These are phyloP conservation scores for Parapristionchus giblindavisi DNA, from an alignment of 2,888 invertebrate species.

Conservation along the genomic window DNA sequence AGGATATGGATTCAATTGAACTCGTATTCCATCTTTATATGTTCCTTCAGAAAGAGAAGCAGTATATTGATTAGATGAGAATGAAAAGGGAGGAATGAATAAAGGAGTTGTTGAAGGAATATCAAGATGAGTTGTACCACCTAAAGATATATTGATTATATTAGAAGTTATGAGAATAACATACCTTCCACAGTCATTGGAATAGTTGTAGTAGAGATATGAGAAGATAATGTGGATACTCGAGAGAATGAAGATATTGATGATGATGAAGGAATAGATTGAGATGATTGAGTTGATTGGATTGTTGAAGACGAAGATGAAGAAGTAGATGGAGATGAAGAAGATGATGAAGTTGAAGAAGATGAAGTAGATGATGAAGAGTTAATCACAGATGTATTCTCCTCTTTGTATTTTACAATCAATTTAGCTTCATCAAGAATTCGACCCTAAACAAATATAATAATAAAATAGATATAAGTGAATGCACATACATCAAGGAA, in stretches of 20 bases:
- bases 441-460: conserved; percentile 9
- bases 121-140: conserved; percentile 11
- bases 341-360: conserved; percentile 7
- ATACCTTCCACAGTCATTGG: conserved; percentile 3
- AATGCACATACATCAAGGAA: conserved; percentile 13
- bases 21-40: conserved; percentile 10
- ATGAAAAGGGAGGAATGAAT: not conserved
- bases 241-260: not conserved
- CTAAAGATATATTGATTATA: too few species aligned
- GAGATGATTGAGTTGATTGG: not conserved
- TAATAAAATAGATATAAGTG: not conserved
- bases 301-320: not conserved
- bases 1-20: not conserved
- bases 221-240: not conserved
- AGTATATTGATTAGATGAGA: conserved; percentile 3
- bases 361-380: too few species aligned
- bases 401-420: not conserved
- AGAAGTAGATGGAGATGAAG: not conserved
- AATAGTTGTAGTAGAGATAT: not conserved
- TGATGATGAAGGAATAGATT: not conserved
- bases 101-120: not conserved
- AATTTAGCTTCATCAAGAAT: conserved; percentile 12
- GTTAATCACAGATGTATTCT: not conserved
- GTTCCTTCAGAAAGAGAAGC: conserved; percentile 11
- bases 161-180: too few species aligned